These are phyloP conservation scores for Oegoconia quadripuncta DNA, from an alignment of 2,888 invertebrate genomes.

Conservation along the genomic window DNA sequence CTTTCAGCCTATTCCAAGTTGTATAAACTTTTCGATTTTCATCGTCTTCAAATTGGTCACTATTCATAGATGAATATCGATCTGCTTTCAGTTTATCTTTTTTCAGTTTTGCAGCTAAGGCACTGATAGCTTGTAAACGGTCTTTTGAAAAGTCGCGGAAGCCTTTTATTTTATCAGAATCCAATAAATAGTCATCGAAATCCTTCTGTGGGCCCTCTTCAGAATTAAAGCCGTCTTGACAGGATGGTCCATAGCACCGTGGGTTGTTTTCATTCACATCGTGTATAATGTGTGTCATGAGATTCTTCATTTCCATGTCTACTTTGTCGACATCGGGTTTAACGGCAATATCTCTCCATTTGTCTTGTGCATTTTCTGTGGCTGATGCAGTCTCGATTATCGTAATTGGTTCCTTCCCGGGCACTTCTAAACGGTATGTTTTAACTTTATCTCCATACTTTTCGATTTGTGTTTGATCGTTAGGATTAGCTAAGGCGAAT, in stretches of 20 bases:
- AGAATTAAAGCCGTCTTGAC: constrained; percentile 54
- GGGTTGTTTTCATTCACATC: constrained; percentile 52
- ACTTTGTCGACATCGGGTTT: constrained; percentile 38
- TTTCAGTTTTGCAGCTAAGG: constrained; percentile 68
- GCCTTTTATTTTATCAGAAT: constrained; percentile 78
- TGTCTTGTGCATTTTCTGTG: constrained; percentile 28
- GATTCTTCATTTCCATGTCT: constrained; percentile 55
- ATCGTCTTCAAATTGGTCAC: constrained; percentile 36
- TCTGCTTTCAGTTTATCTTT: constrained; percentile 58
- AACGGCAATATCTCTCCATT: constrained; percentile 40
- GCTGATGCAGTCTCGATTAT: constrained; percentile 72
- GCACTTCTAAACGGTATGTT: constrained; percentile 76
- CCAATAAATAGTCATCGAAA: constrained; percentile 80
- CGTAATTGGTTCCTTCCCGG: constrained; percentile 77
- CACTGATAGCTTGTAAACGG: constrained; percentile 63
- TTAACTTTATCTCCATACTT: constrained; percentile 62
- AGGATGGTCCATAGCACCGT: constrained; percentile 69
- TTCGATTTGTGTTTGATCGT: constrained; percentile 51
- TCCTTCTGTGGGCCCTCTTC: constrained; percentile 73
- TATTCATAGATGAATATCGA: constrained; percentile 25
- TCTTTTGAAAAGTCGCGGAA: constrained; percentile 60
- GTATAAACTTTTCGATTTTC: constrained; percentile 56
- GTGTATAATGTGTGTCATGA: constrained; percentile 65
- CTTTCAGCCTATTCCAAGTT: constrained; percentile 74
- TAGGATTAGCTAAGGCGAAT: constrained; percentile 43